A percentile compares a stretch with the other conserved stretches of the same genome.
These are phyloP conservation scores for Episyrphus balteatus DNA, from an alignment of 1,140 invertebrate species.

Conservation along the genomic window DNA sequence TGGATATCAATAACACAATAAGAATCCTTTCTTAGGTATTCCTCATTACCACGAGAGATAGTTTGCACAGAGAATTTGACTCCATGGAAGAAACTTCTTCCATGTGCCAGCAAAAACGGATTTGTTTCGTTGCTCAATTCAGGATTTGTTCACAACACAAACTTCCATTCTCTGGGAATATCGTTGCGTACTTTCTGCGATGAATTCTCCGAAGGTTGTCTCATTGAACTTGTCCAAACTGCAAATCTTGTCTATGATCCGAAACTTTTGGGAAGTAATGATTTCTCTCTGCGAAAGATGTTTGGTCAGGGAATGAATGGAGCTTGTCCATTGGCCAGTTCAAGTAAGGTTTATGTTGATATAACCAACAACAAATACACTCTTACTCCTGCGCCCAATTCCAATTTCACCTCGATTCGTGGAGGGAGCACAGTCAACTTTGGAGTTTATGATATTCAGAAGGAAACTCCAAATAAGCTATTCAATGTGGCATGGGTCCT, in stretches of 20 bases:
- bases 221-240: constrained; percentile 69
- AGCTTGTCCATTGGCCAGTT: constrained; percentile 64
- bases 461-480: constrained; percentile 38
- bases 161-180: constrained; percentile 84
- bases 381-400: constrained; percentile 45
- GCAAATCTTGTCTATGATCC: constrained; percentile 80
- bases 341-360: constrained; percentile 75
- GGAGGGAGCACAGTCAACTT: constrained; percentile 53
- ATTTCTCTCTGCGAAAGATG: constrained; percentile 78
- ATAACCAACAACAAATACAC: constrained; percentile 44
- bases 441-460: constrained; percentile 55
- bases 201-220: constrained; percentile 46
- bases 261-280: constrained; percentile 47
- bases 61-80: constrained; percentile 98
- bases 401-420: constrained; percentile 46
- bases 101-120: constrained; percentile 79
- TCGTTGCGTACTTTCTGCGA: constrained; percentile 72
- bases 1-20: too few relatives aligned
- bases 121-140: constrained; percentile 82
- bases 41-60: constrained; percentile 84
- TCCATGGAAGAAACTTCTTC: constrained; percentile 93
- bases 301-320: constrained; percentile 73
- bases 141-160: constrained; percentile 80
- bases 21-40: constrained; percentile 45
- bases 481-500: constrained; percentile 53